Evolutionary conservation across 2,113 vertebrate species (phyloP).

Genomic region (Scalopus aquaticus): DNA sequence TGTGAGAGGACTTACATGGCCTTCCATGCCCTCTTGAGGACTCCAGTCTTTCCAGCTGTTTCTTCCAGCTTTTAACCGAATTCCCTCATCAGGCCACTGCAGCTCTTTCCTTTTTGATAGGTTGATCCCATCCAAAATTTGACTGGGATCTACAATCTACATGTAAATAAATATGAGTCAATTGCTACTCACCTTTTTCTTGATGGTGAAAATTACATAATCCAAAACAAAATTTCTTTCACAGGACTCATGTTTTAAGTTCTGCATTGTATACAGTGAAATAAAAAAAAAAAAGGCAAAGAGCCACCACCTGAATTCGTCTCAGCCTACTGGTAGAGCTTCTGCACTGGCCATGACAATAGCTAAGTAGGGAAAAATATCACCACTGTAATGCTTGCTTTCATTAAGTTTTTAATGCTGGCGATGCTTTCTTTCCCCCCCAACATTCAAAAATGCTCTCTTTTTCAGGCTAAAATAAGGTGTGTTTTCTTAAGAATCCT

Average conservation of each 20-base stretch:
- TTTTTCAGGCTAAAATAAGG: background rate
- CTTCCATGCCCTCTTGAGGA: slow-evolving; percentile 99
- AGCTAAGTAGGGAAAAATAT: background rate
- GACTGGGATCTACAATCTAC: slow-evolving; percentile 94
- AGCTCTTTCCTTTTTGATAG: slow-evolving; percentile 97
- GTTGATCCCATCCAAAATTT: slow-evolving; percentile 97
- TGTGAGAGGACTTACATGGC: slow-evolving; percentile 91
- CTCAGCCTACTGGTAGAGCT: background rate
- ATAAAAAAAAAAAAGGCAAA: background rate
- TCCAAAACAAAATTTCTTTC: slow-evolving; percentile 24
- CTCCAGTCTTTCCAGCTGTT: slow-evolving; percentile 99
- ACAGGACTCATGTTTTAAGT: background rate
- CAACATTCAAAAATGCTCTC: background rate
- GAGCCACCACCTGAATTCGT: background rate
- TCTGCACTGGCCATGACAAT: background rate
- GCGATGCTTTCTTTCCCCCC: background rate
- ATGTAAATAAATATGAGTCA: slow-evolving; percentile 73
- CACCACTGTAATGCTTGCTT: background rate
- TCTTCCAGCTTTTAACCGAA: slow-evolving; percentile 95
- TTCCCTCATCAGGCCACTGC: slow-evolving; percentile 97
- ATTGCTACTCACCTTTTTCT: slow-evolving; percentile 63
- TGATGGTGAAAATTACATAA: background rate
- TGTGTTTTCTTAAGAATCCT: background rate
- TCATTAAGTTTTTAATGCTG: background rate
- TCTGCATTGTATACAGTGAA: background rate